These are phyloP conservation scores for Hydrozoanthus gracilis DNA, from an alignment of 92 coral and sea anemone genomes.

Conservation along the genomic window DNA sequence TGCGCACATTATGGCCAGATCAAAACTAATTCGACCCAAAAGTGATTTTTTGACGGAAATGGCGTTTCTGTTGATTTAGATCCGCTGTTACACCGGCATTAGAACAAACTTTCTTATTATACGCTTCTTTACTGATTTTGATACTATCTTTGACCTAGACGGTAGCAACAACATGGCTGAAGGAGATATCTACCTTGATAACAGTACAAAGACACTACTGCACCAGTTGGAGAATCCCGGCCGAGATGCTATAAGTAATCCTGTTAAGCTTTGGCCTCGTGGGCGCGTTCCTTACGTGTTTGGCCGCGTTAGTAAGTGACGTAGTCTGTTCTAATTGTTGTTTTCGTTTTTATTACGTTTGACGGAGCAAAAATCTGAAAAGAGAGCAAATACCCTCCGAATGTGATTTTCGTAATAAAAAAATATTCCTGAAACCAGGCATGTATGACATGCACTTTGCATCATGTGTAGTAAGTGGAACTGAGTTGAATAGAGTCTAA, in stretches of 20 bases:
- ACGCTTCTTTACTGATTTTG: not conserved
- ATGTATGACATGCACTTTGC: too few relatives aligned
- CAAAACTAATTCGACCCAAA: too few relatives aligned
- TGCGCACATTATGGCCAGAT: too few relatives aligned
- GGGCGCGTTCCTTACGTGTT: constrained; percentile 41
- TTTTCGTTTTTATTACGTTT: not conserved
- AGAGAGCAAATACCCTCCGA: too few relatives aligned
- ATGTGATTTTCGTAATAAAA: too few relatives aligned
- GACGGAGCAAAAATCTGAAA: not conserved
- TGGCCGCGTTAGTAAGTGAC: constrained; percentile 37
- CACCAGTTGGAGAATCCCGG: constrained; percentile 44
- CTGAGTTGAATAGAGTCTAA: too few relatives aligned
- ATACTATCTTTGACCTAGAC: constrained; percentile 33
- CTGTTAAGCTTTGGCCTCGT: constrained; percentile 35
- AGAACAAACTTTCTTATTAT: not conserved
- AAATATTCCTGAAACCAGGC: too few relatives aligned
- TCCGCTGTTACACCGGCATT: not conserved
- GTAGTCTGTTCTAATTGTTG: not conserved
- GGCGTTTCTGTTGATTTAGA: not conserved
- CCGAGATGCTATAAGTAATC: constrained; percentile 41
- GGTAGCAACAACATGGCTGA: constrained; percentile 48
- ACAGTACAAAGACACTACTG: constrained; percentile 51
- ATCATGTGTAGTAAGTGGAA: too few relatives aligned
- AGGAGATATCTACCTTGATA: constrained; percentile 67
- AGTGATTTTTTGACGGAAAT: too few relatives aligned